Evolutionary conservation across 1,140 invertebrate genomes (phyloP), one percentile per base, ranked within the genome.

Genomic region (Plutomurus gul): DNA sequence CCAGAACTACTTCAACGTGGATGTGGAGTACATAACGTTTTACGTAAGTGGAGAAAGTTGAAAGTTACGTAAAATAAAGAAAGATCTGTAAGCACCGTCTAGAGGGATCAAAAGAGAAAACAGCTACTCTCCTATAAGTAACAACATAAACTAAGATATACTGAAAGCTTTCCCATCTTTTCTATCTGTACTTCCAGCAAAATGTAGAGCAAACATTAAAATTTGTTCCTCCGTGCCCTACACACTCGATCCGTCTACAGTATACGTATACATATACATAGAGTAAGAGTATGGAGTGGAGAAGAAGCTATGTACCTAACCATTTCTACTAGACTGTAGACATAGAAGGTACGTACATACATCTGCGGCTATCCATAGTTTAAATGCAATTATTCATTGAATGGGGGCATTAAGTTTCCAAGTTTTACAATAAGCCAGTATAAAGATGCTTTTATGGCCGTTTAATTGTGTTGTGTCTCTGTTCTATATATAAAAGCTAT

Each of bases 311-410:
- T n/a, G n/a, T n/a, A n/a, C n/a, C n/a, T n/a, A n/a, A n/a, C n/a
- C n/a, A n/a, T n/a, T n/a, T n/a, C n/a, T n/a, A n/a, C n/a, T n/a
- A n/a, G n/a, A n/a, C n/a, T n/a, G n/a, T n/a, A n/a, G n/a, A n/a
- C n/a, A n/a, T 6, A 65, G 27, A 65, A 27, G 27, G 56, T 65
- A 65, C 30, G 36, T 65, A 33, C 27, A 33, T 33, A n/a, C 18
- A 25, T 30, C 16, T 30, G 30, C 56, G 27, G 25, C 36, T 65
- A n/a, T 65, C 56, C 16, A 0, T 74, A 78, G 74, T 74, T 56
- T 78, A 47, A 20, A 60, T 51, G 77, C 51, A 78, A 73, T 78
- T 78, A 78, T 78, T 78, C 71, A 74, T 74, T 78, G 71, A 78
- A 78, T 78, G 46, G 46, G 47, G 18, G 43, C 76, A 77, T 77